phyloP scores from a whole-genome alignment of 2,113 vertebrate genomes.

The Ia io region DNA sequence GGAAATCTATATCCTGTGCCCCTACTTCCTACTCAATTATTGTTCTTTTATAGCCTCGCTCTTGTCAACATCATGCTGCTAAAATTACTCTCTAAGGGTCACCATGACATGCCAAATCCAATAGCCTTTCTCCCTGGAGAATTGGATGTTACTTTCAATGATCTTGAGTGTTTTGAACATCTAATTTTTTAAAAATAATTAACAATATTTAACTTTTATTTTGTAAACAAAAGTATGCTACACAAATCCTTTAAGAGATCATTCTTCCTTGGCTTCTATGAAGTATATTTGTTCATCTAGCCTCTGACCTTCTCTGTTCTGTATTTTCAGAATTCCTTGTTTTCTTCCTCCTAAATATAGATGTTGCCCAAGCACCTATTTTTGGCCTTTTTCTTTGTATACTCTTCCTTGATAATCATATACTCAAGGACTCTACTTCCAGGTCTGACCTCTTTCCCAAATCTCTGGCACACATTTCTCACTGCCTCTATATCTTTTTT shows the following conservation, averaged over 20 bases:
- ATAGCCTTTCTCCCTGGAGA: neutral
- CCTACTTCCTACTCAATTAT: neutral
- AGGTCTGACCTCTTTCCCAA: neutral
- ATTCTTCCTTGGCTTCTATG: neutral
- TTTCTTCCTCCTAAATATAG: neutral
- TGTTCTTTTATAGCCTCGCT: neutral
- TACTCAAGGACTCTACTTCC: neutral
- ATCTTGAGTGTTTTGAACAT: neutral
- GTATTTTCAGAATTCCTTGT: neutral
- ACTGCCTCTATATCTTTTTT: neutral
- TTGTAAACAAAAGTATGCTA: neutral
- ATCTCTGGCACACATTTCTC: neutral
- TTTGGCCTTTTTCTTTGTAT: neutral
- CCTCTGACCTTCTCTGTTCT: neutral
- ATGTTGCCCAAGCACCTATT: neutral
- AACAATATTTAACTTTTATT: neutral
- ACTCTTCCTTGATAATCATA: neutral
- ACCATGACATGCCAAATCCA: neutral
- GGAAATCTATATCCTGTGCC: neutral
- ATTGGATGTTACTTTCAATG: neutral
- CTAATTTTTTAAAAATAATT: neutral
- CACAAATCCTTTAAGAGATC: neutral
- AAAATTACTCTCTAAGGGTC: constrained; percentile 40
- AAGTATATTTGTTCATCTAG: neutral
- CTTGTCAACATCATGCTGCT: neutral